phyloP scores from a whole-genome alignment of 2,113 vertebrate species.

The Taxidea taxus region DNA sequence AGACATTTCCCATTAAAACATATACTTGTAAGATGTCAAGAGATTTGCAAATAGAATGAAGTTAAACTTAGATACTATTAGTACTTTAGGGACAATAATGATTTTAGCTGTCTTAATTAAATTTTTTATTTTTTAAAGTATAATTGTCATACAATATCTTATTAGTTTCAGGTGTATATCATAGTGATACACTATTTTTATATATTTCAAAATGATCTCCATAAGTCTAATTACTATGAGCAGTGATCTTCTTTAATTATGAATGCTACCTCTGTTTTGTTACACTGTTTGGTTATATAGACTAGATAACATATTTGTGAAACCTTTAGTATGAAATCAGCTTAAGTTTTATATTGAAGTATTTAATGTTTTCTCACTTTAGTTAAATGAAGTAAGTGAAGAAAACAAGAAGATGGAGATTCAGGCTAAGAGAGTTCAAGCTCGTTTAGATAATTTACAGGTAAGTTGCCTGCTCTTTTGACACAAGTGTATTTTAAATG shows the following conservation, averaged over 20 bases:
- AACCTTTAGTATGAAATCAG: not conserved
- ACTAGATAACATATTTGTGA: not conserved
- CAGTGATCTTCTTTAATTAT: not conserved
- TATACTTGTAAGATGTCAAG: not conserved
- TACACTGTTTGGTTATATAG: not conserved
- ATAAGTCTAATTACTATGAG: not conserved
- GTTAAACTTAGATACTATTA: not conserved
- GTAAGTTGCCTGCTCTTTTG: conserved; percentile 73
- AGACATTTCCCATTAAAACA: not conserved
- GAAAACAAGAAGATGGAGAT: conserved; percentile 89
- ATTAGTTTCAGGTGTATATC: not conserved
- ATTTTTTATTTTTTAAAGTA: not conserved
- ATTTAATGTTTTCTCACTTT: conserved; percentile 62
- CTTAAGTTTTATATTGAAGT: conserved; percentile 8
- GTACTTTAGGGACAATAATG: not conserved
- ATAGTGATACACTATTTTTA: not conserved
- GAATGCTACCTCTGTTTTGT: not conserved
- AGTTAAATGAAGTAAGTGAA: conserved; percentile 88
- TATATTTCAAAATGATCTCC: not conserved
- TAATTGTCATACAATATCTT: not conserved
- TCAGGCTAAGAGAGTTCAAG: conserved; percentile 88
- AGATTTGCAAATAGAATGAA: not conserved
- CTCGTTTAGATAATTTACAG: conserved; percentile 93
- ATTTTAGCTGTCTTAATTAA: not conserved
- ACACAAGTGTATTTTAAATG: conserved; percentile 21